A percentile compares a stretch with the other conserved stretches of the same genome.
phyloP scores from a whole-genome alignment of 2,888 invertebrate genomes.

The Pammene fasciana region DNA sequence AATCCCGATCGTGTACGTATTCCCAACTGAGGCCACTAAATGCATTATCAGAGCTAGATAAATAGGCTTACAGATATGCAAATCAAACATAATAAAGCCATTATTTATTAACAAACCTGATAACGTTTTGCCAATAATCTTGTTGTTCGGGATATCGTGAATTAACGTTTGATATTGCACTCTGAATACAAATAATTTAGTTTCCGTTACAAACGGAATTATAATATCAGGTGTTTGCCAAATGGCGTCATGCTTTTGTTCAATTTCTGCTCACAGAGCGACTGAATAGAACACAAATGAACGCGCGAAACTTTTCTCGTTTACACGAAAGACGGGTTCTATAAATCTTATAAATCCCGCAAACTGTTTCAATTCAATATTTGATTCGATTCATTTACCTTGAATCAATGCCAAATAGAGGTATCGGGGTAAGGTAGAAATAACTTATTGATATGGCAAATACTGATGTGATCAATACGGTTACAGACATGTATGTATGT shows the following conservation, averaged over 20 bases:
- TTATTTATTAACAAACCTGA: not conserved
- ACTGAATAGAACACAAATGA: slow-evolving; percentile 32
- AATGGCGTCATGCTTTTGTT: slow-evolving; percentile 21
- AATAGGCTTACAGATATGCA: not conserved
- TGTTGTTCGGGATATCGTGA: not conserved
- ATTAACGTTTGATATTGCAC: not conserved
- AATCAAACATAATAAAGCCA: not conserved
- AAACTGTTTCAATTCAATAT: slow-evolving; percentile 28
- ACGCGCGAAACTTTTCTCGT: slow-evolving; percentile 36
- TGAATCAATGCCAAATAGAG: slow-evolving; percentile 24
- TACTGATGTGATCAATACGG: not conserved
- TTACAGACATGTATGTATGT: not conserved
- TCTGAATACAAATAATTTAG: slow-evolving; percentile 4
- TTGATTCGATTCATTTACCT: slow-evolving; percentile 29
- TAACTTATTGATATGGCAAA: not conserved
- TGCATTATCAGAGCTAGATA: not conserved
- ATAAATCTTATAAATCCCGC: slow-evolving; percentile 34
- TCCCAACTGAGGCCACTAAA: slow-evolving; percentile 10
- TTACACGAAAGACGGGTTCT: slow-evolving; percentile 35
- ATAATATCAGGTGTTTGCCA: slow-evolving; percentile 6
- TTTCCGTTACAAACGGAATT: not conserved
- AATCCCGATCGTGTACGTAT: not conserved
- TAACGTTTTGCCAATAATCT: not conserved
- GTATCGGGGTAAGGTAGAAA: not conserved
- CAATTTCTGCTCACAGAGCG: slow-evolving; percentile 14